These are phyloP conservation scores for Drosophila kambysellisi DNA, from an alignment of 2,888 invertebrate species.

Conservation along the genomic window DNA sequence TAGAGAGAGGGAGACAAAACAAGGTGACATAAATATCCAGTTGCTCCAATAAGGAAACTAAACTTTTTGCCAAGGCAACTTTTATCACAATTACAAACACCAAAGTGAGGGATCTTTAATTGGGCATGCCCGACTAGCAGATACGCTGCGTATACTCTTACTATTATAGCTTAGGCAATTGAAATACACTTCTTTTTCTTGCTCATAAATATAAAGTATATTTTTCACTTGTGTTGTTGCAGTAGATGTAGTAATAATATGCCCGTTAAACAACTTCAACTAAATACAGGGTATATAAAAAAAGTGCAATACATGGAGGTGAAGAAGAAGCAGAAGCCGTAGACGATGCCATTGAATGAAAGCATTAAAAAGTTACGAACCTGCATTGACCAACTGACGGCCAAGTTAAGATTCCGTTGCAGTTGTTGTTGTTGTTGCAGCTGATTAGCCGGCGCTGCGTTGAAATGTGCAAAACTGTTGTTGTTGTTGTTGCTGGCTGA, in stretches of 20 bases:
- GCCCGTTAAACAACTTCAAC: background rate
- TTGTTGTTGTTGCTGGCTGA: slow-evolving; percentile 48
- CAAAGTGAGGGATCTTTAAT: background rate
- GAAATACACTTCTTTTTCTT: background rate
- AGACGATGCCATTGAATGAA: slow-evolving; percentile 34
- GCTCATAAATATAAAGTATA: background rate
- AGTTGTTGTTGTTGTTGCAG: slow-evolving; percentile 41
- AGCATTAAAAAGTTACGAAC: slow-evolving; percentile 43
- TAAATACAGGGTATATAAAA: slow-evolving; percentile 10
- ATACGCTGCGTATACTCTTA: slow-evolving; percentile 13
- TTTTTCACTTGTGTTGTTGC: background rate
- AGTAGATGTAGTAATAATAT: background rate
- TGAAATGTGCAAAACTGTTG: slow-evolving; percentile 60
- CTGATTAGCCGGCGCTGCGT: slow-evolving; percentile 59
- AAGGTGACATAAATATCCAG: slow-evolving; percentile 78
- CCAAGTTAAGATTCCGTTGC: slow-evolving; percentile 59
- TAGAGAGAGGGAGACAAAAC: slow-evolving; percentile 32
- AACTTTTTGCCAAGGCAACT: slow-evolving; percentile 50
- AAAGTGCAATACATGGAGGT: slow-evolving; percentile 12
- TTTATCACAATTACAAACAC: slow-evolving; percentile 3
- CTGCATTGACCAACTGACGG: slow-evolving; percentile 63
- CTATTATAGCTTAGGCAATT: background rate
- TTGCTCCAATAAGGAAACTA: slow-evolving; percentile 70
- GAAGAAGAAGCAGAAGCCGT: background rate
- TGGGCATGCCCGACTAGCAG: background rate